Evolutionary conservation across 64 coral and sea anemone species (phyloP), one percentile per base, ranked within the genome.

Genomic region (Dendrophyllia cribrosa): DNA sequence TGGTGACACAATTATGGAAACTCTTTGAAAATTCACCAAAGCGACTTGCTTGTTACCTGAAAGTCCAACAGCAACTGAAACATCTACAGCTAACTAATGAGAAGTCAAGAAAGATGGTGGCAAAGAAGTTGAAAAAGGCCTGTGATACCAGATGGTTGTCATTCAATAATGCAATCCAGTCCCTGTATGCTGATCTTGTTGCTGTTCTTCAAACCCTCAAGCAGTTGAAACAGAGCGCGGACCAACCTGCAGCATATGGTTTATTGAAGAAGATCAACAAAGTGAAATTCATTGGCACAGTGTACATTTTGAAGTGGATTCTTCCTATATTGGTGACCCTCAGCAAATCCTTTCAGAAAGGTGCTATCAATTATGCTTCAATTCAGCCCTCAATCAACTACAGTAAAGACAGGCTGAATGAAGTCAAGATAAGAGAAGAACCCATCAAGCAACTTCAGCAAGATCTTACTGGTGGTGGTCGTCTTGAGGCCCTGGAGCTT

Each of bases 341-440:
- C 24, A 87, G 91, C 74, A 87, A 50, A 75, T 59, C 72, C 12
- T 93, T 93, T 68, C 85, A 93, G 70, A 52, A 79, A 68, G 92
- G 75, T 47, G 75, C n/a, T 55, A 49, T 77, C 16, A 87, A 43
- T 15, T 89, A 79, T 48, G 22, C 73, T 16, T 20, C 85, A 19
- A 88, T 93, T 59, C 23, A 21, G 12, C 91, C 76, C 25, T 85
- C 85, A 15, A 83, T 84, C 43, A 51, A 76, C 9, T 89, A 74
- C 43, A 83, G 75, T 2, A 63, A 65, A 7, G 92, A 94, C 43
- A 44, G 88, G 49, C 58, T 94, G 4, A 68, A 84, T 17, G 85
- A 72, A n/a, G 50, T 88, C 48, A 45, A 72, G 10, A 1, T 5
- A 45, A 45, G 66, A 7, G 72, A 87, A 22, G n/a, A 77, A 53